Evolutionary conservation across 2,797 vertebrate species (phyloP), one percentile per base, ranked within the genome.

Genomic region (Astyanax mexicanus): DNA sequence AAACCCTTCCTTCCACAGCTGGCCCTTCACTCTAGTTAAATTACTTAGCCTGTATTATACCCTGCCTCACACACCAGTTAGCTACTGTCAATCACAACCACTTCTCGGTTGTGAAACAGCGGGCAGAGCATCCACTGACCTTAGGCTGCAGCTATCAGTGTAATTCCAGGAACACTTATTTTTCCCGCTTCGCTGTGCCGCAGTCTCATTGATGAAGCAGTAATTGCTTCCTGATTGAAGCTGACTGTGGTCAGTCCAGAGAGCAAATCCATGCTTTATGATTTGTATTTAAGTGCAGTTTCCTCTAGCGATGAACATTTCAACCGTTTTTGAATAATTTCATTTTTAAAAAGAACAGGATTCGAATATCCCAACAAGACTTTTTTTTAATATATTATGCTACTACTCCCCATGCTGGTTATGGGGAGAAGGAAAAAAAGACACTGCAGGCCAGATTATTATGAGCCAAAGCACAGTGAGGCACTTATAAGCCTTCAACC

Each of bases 221-320:
- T 78, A 69, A 77, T 73, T 66, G 42, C 4, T 9, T 66, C 75
- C 73, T 82, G 15, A 23, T 74, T 76, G 69, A 70, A 35, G 21
- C 61, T 54, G 60, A 37, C 27, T 45, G n/a, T 45, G 19, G 27
- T 74, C 61, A 45, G 42, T 51, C 32, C 42, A 69, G 54, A 35
- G 17, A 52, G 57, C 44, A 69, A 21, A 15, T 45, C 17, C 4
- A 15, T 65, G 52, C 9, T 58, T 61, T 62, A 38, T 32, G 27
- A 6, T 4, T 38, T 45, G 1, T 44, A 9, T 35, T 35, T 38
- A 10, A 32, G 2, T 5, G 32, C 29, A 21, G n/a, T 21, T 51
- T 19, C 9, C 19, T 51, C 8, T 23, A 7, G 6, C 49, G 8
- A 7, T 6, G 47, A n/a, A 5, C 5, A 45, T 45, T 45, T 45